Percentiles rank a stretch among this genome's conserved stretches.
Conservation (phyloP, 2,113 vertebrate genomes). For the Tenebrosternarchus preto region DNA sequence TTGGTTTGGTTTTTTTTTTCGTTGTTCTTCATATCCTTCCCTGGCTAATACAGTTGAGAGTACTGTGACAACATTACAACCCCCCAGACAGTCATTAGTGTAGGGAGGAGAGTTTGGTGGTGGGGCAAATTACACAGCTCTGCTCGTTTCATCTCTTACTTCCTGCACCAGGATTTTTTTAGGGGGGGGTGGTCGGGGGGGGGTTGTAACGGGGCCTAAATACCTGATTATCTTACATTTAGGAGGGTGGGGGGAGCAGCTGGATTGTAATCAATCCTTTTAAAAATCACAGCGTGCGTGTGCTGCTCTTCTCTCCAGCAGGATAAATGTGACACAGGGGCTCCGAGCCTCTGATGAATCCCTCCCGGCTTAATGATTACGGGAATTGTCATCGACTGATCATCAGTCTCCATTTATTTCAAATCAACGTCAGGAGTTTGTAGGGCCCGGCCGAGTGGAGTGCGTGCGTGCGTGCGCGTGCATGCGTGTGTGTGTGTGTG, state of each 20-base stretch:
- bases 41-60: slow-evolving; percentile 48
- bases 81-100: slow-evolving; percentile 54
- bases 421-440: slow-evolving; percentile 71
- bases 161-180: slow-evolving; percentile 33
- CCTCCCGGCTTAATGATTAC: slow-evolving; percentile 75
- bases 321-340: slow-evolving; percentile 76
- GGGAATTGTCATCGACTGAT: slow-evolving; percentile 78
- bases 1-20: not conserved
- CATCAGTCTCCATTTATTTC: slow-evolving; percentile 81
- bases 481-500: no score
- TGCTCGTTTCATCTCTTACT: slow-evolving; percentile 31
- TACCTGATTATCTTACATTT: slow-evolving; percentile 66
- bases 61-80: slow-evolving; percentile 43
- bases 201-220: slow-evolving; percentile 59
- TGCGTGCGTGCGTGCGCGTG: slow-evolving; percentile 25
- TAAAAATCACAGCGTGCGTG: slow-evolving; percentile 72
- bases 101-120: slow-evolving; percentile 42
- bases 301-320: slow-evolving; percentile 61
- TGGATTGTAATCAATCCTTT: slow-evolving; percentile 72
- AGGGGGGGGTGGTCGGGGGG: slow-evolving; percentile 9
- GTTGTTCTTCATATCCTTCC: slow-evolving; percentile 24
- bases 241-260: slow-evolving; percentile 62
- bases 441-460: slow-evolving; percentile 59
- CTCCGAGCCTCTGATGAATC: slow-evolving; percentile 78
- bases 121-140: slow-evolving; percentile 55